Evolutionary conservation across 2,113 vertebrate genomes (phyloP).

Genomic region (Mustela nigripes): DNA sequence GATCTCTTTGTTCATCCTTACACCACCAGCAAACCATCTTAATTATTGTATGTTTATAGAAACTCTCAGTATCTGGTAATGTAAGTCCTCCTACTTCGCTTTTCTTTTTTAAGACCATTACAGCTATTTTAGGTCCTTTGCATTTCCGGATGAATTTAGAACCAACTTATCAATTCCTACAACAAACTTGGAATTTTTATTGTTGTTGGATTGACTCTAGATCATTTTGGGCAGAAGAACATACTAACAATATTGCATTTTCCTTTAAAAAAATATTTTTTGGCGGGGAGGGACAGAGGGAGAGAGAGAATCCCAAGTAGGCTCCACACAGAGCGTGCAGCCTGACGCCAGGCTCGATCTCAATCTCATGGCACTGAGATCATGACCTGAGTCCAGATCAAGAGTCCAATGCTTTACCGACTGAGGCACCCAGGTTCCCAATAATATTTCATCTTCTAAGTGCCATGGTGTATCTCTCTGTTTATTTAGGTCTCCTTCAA

Average conservation of each 20-base stretch:
- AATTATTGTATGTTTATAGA: not conserved
- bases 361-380: too few species aligned
- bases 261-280: not conserved
- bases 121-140: not conserved
- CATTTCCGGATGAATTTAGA: conserved; percentile 2
- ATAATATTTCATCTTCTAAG: too few species aligned
- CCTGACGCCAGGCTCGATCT: too few species aligned
- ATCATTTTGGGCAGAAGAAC: not conserved
- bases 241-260: not conserved
- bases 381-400: too few species aligned
- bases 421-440: too few species aligned
- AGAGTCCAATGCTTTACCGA: too few species aligned
- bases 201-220: not conserved
- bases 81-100: not conserved
- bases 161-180: not conserved
- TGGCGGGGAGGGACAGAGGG: not conserved
- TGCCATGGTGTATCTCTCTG: too few species aligned
- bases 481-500: too few species aligned
- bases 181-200: not conserved
- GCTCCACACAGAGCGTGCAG: too few species aligned
- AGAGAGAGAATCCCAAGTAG: too few species aligned
- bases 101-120: conserved; percentile 23
- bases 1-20: not conserved
- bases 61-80: not conserved
- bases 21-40: not conserved